phyloP scores from a whole-genome alignment of 2,888 invertebrate species.

The Halictus ligatus region DNA sequence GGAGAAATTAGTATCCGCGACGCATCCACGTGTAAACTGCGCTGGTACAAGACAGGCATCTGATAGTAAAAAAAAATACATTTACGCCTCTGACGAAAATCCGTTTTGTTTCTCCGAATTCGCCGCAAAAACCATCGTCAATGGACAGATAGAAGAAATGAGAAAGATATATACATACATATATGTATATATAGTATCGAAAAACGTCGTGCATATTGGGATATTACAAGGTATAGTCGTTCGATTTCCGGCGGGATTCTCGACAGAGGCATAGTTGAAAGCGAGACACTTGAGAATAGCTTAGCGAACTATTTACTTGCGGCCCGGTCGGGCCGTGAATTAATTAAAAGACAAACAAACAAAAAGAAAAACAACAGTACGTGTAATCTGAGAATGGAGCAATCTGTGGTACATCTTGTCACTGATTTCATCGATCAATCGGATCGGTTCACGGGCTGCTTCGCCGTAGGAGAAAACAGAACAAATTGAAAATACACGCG shows the following conservation, averaged over 20 bases:
- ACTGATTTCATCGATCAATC: conserved; percentile 31
- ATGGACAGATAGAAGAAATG: not conserved
- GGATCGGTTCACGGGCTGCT: not conserved
- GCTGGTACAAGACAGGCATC: conserved; percentile 65
- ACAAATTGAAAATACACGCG: not conserved
- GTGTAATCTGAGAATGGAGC: conserved; percentile 57
- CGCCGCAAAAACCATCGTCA: not conserved
- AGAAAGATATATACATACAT: not conserved
- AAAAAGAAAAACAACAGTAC: conserved; percentile 41
- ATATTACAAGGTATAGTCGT: not conserved
- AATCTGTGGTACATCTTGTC: conserved; percentile 68
- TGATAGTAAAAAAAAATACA: conserved; percentile 54
- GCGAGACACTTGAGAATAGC: conserved; percentile 74
- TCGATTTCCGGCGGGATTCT: conserved; percentile 47
- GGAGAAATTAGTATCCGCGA: conserved; percentile 8
- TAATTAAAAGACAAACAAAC: conserved; percentile 18
- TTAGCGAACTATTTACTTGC: conserved; percentile 59
- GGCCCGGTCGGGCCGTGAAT: conserved; percentile 49
- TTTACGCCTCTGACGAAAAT: conserved; percentile 65
- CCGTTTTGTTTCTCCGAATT: conserved; percentile 33
- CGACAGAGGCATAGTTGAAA: conserved; percentile 61
- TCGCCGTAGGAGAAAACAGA: not conserved
- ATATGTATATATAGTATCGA: not conserved
- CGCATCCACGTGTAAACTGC: conserved; percentile 60
- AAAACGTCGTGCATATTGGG: not conserved